A percentile compares a stretch with the other conserved stretches of the same genome.
Conservation (phyloP, 2,113 vertebrate genomes). For the Aegypius monachus region DNA sequence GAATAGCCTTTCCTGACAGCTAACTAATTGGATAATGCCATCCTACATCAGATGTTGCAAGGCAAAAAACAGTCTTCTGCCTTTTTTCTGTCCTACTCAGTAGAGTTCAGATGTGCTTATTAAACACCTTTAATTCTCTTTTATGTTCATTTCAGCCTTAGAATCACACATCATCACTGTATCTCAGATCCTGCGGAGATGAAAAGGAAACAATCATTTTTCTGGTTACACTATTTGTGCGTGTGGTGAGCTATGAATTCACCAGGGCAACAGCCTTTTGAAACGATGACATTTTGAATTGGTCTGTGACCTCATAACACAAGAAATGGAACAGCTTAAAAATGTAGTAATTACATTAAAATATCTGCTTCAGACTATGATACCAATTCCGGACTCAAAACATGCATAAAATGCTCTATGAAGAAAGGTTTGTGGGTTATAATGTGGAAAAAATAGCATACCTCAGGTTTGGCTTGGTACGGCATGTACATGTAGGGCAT, state of each 20-base stretch:
- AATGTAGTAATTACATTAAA: not conserved
- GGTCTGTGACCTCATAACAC: too few species aligned
- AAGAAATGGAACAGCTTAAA: not conserved
- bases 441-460: not conserved
- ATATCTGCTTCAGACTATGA: not conserved
- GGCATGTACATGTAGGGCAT: not conserved
- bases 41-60: not conserved
- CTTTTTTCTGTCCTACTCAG: not conserved
- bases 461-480: not conserved
- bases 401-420: not conserved
- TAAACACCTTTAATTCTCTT: too few species aligned
- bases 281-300: too few species aligned
- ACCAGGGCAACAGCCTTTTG: too few species aligned
- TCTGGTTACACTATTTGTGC: too few species aligned
- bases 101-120: too few species aligned
- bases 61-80: not conserved
- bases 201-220: too few species aligned
- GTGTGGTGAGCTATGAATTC: too few species aligned
- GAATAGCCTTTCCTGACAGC: not conserved
- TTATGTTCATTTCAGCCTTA: too few species aligned
- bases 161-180: too few species aligned
- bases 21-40: not conserved
- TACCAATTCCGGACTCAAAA: not conserved
- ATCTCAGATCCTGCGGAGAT: too few species aligned
- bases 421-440: not conserved